These are phyloP conservation scores for Quadriops clusia DNA, from an alignment of 2,888 invertebrate genomes.

Conservation along the genomic window DNA sequence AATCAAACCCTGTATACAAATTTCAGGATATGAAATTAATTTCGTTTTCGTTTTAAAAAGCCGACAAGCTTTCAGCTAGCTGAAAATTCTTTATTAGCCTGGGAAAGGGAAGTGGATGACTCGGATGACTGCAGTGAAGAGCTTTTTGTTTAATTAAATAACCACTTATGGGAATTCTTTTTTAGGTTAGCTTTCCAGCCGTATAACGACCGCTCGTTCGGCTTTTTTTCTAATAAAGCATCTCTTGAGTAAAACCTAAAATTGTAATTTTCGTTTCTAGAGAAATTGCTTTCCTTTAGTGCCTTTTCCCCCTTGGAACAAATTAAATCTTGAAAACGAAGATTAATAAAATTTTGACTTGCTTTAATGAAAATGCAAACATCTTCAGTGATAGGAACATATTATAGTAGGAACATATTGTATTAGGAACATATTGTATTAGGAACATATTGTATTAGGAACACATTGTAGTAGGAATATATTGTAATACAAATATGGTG, in stretches of 20 bases:
- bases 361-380: too few relatives aligned
- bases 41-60: constrained; percentile 18
- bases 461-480: too few relatives aligned
- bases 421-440: too few relatives aligned
- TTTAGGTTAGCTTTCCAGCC: constrained; percentile 17
- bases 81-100: constrained; percentile 9
- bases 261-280: too few relatives aligned
- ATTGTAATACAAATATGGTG: too few relatives aligned
- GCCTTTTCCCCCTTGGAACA: too few relatives aligned
- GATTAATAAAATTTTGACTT: too few relatives aligned
- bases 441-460: too few relatives aligned
- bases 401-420: too few relatives aligned
- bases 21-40: constrained; percentile 19
- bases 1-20: constrained; percentile 18
- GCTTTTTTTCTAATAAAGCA: constrained; percentile 15
- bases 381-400: too few relatives aligned
- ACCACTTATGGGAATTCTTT: constrained; percentile 15
- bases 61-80: constrained; percentile 18
- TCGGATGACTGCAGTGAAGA: constrained; percentile 14
- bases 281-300: too few relatives aligned
- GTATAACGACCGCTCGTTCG: constrained; percentile 17
- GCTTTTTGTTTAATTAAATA: constrained; percentile 16
- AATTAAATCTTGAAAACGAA: too few relatives aligned
- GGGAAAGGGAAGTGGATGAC: constrained; percentile 11
- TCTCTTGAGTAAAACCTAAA: constrained; percentile 15